Evolutionary conservation across 2,797 vertebrate species (phyloP).

Genomic region (Anguilla marmorata): DNA sequence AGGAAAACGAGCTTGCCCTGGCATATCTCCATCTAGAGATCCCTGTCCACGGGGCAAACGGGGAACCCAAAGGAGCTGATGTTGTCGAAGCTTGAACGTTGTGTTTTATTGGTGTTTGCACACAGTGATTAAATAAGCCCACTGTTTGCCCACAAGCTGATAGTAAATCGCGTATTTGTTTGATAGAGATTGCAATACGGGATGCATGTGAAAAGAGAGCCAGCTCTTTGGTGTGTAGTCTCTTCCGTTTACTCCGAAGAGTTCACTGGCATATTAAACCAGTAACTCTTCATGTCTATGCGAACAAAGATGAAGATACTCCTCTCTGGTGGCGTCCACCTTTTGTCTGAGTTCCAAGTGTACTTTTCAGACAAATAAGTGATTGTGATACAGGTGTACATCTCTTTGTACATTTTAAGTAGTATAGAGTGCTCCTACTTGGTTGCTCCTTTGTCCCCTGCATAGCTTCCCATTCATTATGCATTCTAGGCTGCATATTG

Average conservation of each 20-base stretch:
- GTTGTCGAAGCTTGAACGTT: constrained; percentile 21
- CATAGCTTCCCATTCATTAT: neutral
- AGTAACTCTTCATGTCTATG: neutral
- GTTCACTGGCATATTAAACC: neutral
- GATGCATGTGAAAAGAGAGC: neutral
- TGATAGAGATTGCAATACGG: constrained; percentile 13
- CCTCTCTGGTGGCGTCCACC: neutral
- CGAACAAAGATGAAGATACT: neutral
- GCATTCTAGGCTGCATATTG: neutral
- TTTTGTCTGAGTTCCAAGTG: neutral
- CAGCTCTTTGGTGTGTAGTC: neutral
- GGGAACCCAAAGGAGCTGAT: constrained; percentile 19
- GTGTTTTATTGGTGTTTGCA: constrained; percentile 38
- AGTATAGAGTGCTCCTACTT: neutral
- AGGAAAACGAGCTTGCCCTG: constrained; percentile 37
- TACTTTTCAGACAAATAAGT: neutral
- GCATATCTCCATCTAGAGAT: constrained; percentile 22
- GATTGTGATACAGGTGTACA: neutral
- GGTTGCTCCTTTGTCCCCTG: neutral
- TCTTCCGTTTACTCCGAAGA: neutral
- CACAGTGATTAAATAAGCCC: constrained; percentile 33
- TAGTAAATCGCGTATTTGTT: constrained; percentile 30
- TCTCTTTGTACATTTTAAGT: neutral
- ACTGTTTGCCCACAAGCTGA: constrained; percentile 32
- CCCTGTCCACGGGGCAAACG: constrained; percentile 15